phyloP scores from a whole-genome alignment of 2,113 vertebrate species.

The Oxygymnocypris stewartii region DNA sequence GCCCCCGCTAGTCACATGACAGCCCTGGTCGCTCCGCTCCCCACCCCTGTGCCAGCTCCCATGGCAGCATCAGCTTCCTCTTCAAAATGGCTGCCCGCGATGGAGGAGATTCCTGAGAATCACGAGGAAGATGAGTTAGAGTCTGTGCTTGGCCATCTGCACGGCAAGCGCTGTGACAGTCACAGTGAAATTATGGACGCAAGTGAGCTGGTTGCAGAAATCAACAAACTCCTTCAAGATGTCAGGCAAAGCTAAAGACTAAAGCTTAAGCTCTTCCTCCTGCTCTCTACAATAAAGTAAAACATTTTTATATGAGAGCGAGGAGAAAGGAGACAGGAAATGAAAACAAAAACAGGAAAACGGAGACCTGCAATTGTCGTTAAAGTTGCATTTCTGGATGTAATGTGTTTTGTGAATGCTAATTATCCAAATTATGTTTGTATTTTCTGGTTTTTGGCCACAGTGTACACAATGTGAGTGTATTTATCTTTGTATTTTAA shows the following conservation, averaged over 20 bases:
- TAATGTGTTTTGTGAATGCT: constrained; percentile 98
- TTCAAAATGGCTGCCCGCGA: constrained; percentile 95
- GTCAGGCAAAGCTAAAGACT: constrained; percentile 88
- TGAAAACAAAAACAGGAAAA: constrained; percentile 51
- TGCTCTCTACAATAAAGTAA: neutral
- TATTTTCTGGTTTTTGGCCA: constrained; percentile 86
- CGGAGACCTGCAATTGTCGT: constrained; percentile 82
- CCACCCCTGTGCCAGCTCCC: constrained; percentile 55
- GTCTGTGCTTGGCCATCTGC: constrained; percentile 91
- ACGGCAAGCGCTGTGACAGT: constrained; percentile 80
- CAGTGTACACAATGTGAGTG: constrained; percentile 96
- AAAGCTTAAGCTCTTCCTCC: neutral
- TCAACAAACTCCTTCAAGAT: constrained; percentile 96
- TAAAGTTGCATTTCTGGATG: constrained; percentile 92
- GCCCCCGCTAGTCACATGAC: constrained; percentile 81
- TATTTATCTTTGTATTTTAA: constrained; percentile 99
- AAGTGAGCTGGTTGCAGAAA: constrained; percentile 96
- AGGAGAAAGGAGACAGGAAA: constrained; percentile 4
- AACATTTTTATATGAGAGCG: constrained; percentile 65
- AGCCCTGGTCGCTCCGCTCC: constrained; percentile 61
- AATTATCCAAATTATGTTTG: constrained; percentile 91
- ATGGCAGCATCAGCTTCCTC: constrained; percentile 68
- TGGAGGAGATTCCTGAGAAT: constrained; percentile 99
- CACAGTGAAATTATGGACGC: constrained; percentile 96
- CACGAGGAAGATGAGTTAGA: constrained; percentile 97